Conservation (phyloP, 1,140 invertebrate species). For the Pseudomyrmex gracilis region DNA sequence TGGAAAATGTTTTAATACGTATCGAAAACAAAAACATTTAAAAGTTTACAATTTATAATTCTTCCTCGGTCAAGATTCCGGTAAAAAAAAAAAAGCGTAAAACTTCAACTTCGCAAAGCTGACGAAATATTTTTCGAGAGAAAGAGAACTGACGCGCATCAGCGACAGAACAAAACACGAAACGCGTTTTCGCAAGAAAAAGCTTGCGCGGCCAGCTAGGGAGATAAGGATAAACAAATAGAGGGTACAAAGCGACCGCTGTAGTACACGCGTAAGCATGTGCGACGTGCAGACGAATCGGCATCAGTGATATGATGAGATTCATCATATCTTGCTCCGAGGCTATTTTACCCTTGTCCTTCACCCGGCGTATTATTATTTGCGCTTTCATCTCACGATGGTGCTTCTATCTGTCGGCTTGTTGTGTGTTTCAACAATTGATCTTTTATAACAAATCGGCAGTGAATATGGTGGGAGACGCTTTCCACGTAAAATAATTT, state of each 20-base stretch:
- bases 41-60: constrained; percentile 72
- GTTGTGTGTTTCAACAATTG: not conserved
- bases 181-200: constrained; percentile 68
- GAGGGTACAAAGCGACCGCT: constrained; percentile 58
- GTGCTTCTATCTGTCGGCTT: not conserved
- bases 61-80: constrained; percentile 25
- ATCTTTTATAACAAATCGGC: not conserved
- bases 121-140: not conserved
- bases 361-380: not conserved
- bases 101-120: not conserved
- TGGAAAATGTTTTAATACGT: not conserved
- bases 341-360: constrained; percentile 4
- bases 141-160: constrained; percentile 53
- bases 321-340: constrained; percentile 31
- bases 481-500: no score
- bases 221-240: constrained; percentile 75
- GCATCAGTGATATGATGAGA: constrained; percentile 53
- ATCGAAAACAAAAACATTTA: constrained; percentile 41
- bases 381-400: not conserved
- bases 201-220: constrained; percentile 63
- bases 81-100: not conserved
- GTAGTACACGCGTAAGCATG: constrained; percentile 45
- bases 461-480: not conserved
- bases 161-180: constrained; percentile 66
- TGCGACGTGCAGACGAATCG: constrained; percentile 26